A percentile compares a stretch with the other conserved stretches of the same genome.
Conservation (phyloP, 2,888 invertebrate genomes). For the Drosophila fungiperda region DNA sequence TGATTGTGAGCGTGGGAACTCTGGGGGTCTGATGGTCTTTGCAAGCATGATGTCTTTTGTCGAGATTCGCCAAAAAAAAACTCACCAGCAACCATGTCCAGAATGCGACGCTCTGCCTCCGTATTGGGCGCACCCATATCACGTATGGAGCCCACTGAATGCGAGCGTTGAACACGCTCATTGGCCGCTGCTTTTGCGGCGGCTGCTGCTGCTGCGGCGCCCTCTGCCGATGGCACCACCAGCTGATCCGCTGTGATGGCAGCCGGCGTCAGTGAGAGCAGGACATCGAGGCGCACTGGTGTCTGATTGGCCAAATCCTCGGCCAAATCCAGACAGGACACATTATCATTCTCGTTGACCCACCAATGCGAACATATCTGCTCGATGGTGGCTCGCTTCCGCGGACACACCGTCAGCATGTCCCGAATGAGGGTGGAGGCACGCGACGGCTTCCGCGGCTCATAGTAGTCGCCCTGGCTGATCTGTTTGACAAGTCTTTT, state of each 20-base stretch:
- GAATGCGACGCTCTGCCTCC: slow-evolving; percentile 90
- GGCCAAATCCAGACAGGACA: slow-evolving; percentile 93
- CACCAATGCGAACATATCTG: slow-evolving; percentile 98
- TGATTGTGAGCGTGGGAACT: slow-evolving; percentile 38
- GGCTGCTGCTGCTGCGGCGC: slow-evolving; percentile 76
- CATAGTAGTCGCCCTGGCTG: slow-evolving; percentile 98
- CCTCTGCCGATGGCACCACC: slow-evolving; percentile 88
- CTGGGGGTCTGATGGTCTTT: slow-evolving; percentile 40
- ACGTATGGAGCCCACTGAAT: slow-evolving; percentile 91
- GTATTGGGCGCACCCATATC: slow-evolving; percentile 88
- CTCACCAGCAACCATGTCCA: slow-evolving; percentile 89
- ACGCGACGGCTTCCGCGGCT: slow-evolving; percentile 96
- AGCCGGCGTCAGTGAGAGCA: slow-evolving; percentile 94
- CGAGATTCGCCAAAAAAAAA: slow-evolving; percentile 44
- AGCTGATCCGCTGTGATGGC: slow-evolving; percentile 91
- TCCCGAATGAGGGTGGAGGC: slow-evolving; percentile 97
- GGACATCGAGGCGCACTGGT: slow-evolving; percentile 94
- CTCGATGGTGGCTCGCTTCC: slow-evolving; percentile 95
- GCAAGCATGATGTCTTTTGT: slow-evolving; percentile 45
- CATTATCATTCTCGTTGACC: slow-evolving; percentile 95
- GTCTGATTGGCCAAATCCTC: slow-evolving; percentile 96
- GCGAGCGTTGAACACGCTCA: slow-evolving; percentile 87
- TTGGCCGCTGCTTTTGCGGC: slow-evolving; percentile 85
- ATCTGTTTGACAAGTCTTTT: slow-evolving; percentile 98
- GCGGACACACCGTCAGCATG: slow-evolving; percentile 96